phyloP scores from a whole-genome alignment of 2,113 vertebrate species.

The Lagopus muta region DNA sequence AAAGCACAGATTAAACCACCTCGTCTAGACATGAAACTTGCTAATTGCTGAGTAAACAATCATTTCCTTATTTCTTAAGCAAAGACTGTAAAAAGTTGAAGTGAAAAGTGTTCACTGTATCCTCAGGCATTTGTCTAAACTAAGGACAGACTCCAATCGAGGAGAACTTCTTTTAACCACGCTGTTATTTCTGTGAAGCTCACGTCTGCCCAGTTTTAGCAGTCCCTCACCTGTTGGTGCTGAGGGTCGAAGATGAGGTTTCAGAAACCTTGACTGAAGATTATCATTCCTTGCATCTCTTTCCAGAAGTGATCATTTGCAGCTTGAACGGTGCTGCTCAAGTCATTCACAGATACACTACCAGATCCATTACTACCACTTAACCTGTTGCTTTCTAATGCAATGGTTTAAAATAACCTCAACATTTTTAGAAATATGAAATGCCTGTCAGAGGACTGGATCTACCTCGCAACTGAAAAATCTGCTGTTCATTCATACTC shows the following conservation, averaged over 20 bases:
- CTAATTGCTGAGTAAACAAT: constrained; percentile 64
- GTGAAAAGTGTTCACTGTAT: neutral
- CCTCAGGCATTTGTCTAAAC: constrained; percentile 13
- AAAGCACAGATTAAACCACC: constrained; percentile 45
- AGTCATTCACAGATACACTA: neutral
- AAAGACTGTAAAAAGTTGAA: constrained; percentile 62
- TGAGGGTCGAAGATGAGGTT: neutral
- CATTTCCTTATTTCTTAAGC: constrained; percentile 64
- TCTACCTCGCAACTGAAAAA: fast-evolving
- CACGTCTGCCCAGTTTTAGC: neutral
- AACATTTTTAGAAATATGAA: neutral
- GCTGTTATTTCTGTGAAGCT: neutral
- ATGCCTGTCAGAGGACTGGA: neutral
- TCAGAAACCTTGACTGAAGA: neutral
- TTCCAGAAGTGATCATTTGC: neutral
- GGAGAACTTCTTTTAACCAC: neutral
- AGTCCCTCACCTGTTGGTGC: neutral
- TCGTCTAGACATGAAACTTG: constrained; percentile 57
- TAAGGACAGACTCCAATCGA: neutral
- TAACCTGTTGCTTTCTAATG: neutral
- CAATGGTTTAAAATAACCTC: neutral
- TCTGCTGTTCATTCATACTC: neutral
- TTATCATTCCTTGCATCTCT: neutral
- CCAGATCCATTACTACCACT: neutral
- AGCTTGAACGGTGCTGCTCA: neutral